These are phyloP conservation scores for Enteromius argenteus DNA, from an alignment of 2,797 vertebrate genomes.

Conservation along the genomic window DNA sequence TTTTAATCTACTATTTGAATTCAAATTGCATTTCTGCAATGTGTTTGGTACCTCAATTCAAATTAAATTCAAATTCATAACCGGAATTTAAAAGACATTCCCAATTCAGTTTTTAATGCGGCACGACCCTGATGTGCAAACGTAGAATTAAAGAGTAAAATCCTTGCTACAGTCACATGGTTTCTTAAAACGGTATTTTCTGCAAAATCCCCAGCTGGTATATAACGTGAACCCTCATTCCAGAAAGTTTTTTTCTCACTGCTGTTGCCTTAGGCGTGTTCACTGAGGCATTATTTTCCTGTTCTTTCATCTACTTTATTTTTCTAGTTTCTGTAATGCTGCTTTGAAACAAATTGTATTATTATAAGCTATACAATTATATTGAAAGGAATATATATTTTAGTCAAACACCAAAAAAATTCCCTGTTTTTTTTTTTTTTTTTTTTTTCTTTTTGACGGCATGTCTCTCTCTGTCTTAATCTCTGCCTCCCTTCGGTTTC, in stretches of 20 bases:
- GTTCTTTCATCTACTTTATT: neutral
- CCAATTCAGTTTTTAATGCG: neutral
- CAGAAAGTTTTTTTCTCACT: neutral
- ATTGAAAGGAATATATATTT: neutral
- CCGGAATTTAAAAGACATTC: neutral
- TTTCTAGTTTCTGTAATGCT: neutral
- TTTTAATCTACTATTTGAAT: neutral
- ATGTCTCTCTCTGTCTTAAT: neutral
- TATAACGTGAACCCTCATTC: neutral
- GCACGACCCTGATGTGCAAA: neutral
- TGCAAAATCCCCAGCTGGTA: neutral
- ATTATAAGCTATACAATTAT: constrained; percentile 1
- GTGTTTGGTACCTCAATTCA: neutral
- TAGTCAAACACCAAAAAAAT: constrained; percentile 1
- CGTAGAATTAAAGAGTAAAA: neutral
- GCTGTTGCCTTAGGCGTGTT: constrained; percentile 13
- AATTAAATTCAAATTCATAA: neutral
- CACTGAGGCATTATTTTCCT: neutral
- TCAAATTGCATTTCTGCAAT: neutral
- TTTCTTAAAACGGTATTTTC: neutral
- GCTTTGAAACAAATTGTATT: constrained; percentile 9
- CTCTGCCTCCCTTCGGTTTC: constrained; percentile 10
- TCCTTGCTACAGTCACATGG: neutral
- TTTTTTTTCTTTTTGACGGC: neutral
- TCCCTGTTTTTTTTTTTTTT: neutral